Percentiles rank a stretch among this genome's conserved stretches.
Conservation (phyloP, 2,113 vertebrate species). For the Petrocephalus zakoni region DNA sequence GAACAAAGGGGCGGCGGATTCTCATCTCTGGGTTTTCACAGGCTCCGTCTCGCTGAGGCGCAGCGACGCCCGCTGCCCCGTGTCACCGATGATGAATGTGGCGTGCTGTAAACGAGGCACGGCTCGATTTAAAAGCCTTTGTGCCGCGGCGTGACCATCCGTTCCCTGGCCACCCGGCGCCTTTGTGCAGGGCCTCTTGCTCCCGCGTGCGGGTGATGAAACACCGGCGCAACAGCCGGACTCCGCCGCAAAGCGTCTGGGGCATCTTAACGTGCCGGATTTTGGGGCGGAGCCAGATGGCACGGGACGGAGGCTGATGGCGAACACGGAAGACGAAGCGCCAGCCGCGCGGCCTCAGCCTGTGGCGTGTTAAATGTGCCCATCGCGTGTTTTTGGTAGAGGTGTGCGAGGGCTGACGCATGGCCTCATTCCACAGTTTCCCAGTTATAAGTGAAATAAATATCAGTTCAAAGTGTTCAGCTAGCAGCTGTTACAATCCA, state of each 20-base stretch:
- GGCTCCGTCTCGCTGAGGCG: neutral
- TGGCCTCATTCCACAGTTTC: neutral
- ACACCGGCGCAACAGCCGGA: neutral
- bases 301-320: neutral
- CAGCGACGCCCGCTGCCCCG: neutral
- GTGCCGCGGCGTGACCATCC: neutral
- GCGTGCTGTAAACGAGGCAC: neutral
- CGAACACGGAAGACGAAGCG: neutral
- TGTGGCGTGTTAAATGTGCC: neutral
- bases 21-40: conserved; percentile 1
- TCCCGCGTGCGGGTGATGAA: neutral
- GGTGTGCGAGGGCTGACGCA: neutral
- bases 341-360: neutral
- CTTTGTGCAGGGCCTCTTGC: neutral
- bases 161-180: neutral
- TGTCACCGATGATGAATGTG: conserved; percentile 19
- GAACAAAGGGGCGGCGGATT: neutral
- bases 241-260: neutral
- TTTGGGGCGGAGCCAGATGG: neutral
- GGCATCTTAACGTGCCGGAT: neutral
- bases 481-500: neutral
- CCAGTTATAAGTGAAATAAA: neutral
- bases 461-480: neutral
- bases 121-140: conserved; percentile 4
- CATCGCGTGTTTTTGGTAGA: neutral